Evolutionary conservation across 2,797 vertebrate genomes (phyloP).

Genomic region (Mormyrus proboscirostris): DNA sequence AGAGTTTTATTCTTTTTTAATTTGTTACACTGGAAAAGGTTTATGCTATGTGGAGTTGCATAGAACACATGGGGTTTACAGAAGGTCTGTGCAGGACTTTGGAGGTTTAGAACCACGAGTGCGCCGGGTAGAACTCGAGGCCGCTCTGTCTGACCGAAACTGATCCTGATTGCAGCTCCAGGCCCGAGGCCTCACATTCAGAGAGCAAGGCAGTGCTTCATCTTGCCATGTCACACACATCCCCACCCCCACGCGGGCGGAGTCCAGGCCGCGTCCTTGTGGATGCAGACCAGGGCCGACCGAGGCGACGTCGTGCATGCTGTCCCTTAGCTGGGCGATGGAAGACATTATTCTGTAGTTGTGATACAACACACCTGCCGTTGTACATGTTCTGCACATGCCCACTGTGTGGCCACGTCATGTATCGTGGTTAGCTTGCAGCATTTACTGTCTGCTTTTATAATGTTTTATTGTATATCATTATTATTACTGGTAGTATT

Average conservation of each 20-base stretch:
- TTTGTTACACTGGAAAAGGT: slow-evolving; percentile 56
- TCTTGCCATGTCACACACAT: slow-evolving; percentile 63
- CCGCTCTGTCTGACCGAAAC: not conserved
- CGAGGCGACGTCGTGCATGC: slow-evolving; percentile 80
- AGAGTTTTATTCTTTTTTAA: slow-evolving; percentile 15
- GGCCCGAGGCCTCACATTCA: not conserved
- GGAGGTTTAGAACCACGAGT: not conserved
- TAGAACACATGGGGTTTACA: slow-evolving; percentile 7
- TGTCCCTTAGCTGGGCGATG: slow-evolving; percentile 76
- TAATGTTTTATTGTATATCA: slow-evolving; percentile 71
- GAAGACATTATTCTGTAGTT: slow-evolving; percentile 90
- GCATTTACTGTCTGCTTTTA: slow-evolving; percentile 80
- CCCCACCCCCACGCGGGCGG: slow-evolving; percentile 25
- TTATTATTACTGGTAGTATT: slow-evolving; percentile 72
- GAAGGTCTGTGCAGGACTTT: not conserved
- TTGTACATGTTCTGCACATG: slow-evolving; percentile 89
- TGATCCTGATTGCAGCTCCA: not conserved
- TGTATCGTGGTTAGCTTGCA: slow-evolving; percentile 90
- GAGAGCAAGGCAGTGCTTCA: slow-evolving; percentile 45
- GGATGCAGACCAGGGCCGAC: slow-evolving; percentile 62
- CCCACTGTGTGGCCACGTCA: slow-evolving; percentile 90
- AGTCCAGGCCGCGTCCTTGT: not conserved
- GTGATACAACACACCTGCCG: slow-evolving; percentile 95
- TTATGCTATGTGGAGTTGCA: slow-evolving; percentile 49
- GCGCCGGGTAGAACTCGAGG: not conserved